Evolutionary conservation across 53 echinoderm and acorn worm species (phyloP).

Genomic region (Echinometra lucunter): DNA sequence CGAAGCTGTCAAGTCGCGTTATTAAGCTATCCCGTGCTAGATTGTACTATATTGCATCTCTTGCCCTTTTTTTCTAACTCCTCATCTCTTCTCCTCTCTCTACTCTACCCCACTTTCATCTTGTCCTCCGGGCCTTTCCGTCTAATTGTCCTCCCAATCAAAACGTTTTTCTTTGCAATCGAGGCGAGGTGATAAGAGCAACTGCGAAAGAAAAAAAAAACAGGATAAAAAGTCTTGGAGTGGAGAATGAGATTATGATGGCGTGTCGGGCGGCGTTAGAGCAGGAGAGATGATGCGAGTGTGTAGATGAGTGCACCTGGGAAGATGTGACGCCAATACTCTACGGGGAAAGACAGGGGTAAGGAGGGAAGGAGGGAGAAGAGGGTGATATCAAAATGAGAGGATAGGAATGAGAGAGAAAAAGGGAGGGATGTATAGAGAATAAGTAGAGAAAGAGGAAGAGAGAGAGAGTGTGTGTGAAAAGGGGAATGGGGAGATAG

Average conservation of each 20-base stretch:
- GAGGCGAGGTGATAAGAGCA: constrained; percentile 74
- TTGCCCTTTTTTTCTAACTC: constrained; percentile 41
- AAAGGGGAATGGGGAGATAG: too few species aligned
- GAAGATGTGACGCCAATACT: constrained; percentile 42
- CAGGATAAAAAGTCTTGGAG: constrained; percentile 57
- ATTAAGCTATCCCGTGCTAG: constrained; percentile 50
- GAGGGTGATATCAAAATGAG: background rate
- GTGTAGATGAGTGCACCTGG: constrained; percentile 32
- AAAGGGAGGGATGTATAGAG: background rate
- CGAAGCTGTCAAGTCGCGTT: constrained; percentile 56
- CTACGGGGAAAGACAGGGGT: background rate
- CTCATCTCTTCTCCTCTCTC: background rate
- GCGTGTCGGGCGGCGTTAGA: constrained; percentile 28
- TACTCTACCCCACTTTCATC: constrained; percentile 16
- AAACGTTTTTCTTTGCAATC: constrained; percentile 74
- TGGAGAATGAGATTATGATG: constrained; percentile 55
- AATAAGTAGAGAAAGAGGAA: background rate
- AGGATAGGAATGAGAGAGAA: background rate
- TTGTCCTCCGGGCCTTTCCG: constrained; percentile 59
- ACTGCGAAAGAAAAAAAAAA: constrained; percentile 39
- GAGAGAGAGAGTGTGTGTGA: background rate
- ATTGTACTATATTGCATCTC: constrained; percentile 61
- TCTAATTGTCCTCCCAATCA: constrained; percentile 72
- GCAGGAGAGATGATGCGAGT: constrained; percentile 38
- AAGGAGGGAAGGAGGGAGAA: background rate